Evolutionary conservation across 2,113 vertebrate genomes (phyloP), one percentile per base, ranked within the genome.

Genomic region (Ciconia maguari): DNA sequence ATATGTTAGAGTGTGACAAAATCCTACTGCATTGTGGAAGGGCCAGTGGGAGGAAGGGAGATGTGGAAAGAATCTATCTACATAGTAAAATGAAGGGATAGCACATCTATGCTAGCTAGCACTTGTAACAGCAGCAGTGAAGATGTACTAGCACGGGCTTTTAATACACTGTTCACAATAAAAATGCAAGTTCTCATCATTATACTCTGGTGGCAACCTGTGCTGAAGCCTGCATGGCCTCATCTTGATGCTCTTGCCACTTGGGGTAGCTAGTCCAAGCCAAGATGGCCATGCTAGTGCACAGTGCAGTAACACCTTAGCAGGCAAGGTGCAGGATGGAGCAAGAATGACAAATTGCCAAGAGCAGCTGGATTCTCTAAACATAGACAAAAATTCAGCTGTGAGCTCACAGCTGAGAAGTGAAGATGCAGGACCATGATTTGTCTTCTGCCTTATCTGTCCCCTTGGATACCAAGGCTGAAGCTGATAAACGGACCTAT

Each of bases 1-100:
- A 96, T 64, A 78, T 52, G 36, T 79, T 80, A n/a, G 58, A 84
- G 55, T 65, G 90, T 95, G 94, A 94, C 66, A 91, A 93, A 93
- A 91, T 66, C 81, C 64, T 85, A 66, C 75, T 85, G 78, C 27
- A 27, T 11, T 86, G 55, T 62, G 81, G 93, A 85, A 94, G 83
- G 86, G 41, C 52, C 85, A 78, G 92, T 83, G 80, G 83, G 92
- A 95, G 88, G 83, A 90, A 96, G 34, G 61, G 44, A 85, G 57
- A 94, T 52, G 77, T 49, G 26, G 60, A 90, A 94, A 93, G 84
- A 96, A 93, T 91, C 46, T 64, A 52, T 91, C 78, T 93, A 34
- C 78, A 79, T 64, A 36, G 75, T 36, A 76, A 96, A 93, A 70
- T 10, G 52, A 79, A 87, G 68, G 57, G 61, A 83, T 12, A 72